phyloP scores from a whole-genome alignment of 2,888 invertebrate genomes.

The Cerceris ruficornis region DNA sequence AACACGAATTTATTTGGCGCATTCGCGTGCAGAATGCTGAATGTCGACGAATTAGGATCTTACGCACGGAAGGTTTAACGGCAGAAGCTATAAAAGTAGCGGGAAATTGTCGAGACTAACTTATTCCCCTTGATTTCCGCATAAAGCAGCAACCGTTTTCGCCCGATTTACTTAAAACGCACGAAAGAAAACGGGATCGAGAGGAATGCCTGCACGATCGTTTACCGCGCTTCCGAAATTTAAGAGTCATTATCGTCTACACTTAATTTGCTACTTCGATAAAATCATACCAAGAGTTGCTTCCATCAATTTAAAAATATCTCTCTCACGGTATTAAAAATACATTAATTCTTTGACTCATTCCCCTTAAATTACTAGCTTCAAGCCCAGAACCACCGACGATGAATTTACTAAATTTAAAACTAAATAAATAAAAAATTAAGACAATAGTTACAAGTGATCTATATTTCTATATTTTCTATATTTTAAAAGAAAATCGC shows the following conservation, averaged over 20 bases:
- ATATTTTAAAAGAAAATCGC: too few relatives aligned
- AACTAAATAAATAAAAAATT: too few relatives aligned
- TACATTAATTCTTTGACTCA: too few relatives aligned
- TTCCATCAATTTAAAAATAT: too few relatives aligned
- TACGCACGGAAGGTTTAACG: slow-evolving; percentile 40
- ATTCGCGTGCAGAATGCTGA: slow-evolving; percentile 30
- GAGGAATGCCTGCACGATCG: not conserved
- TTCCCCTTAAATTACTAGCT: too few relatives aligned
- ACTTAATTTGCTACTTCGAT: too few relatives aligned
- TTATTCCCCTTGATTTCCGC: slow-evolving; percentile 39
- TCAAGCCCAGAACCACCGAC: too few relatives aligned
- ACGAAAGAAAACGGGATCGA: slow-evolving; percentile 5
- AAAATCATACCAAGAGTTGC: too few relatives aligned
- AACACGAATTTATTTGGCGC: slow-evolving; percentile 26
- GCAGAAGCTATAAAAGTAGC: slow-evolving; percentile 46
- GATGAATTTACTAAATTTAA: too few relatives aligned
- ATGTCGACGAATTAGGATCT: slow-evolving; percentile 35
- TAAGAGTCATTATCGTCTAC: not conserved
- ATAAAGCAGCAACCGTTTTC: slow-evolving; percentile 31
- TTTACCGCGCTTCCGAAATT: not conserved
- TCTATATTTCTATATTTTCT: too few relatives aligned
- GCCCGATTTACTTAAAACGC: slow-evolving; percentile 27
- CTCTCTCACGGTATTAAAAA: too few relatives aligned
- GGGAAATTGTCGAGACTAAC: slow-evolving; percentile 34
- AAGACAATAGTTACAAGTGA: too few relatives aligned